Evolutionary conservation across 1,140 invertebrate genomes (phyloP), one percentile per base, ranked within the genome.

Genomic region (Parapsyche elsis): DNA sequence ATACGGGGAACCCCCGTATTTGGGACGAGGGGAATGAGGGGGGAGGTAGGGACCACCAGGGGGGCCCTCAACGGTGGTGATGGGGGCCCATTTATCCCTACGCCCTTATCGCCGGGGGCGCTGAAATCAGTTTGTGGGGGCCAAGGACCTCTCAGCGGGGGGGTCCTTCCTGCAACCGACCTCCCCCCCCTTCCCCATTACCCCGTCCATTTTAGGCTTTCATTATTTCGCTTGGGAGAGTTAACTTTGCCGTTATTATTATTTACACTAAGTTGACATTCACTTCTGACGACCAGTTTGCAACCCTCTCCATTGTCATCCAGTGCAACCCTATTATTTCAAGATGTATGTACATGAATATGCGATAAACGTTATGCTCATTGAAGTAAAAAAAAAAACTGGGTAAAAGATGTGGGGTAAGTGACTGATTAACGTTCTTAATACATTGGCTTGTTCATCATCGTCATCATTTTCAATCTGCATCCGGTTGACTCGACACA

Each of bases 61-160:
- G 57, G 71, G 71, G 10, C 9, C 0, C 74, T 57, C 21, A 4
- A 19, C 57, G 76, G 16, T 21, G 78, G 75, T 19, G 16, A 26
- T n/a, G 24, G 75, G 76, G 76, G 30, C 57, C 74, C 81, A 80
- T 82, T 82, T 80, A 74, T 80, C 79, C 61, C 79, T 76, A 80
- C 78, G 76, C 81, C 81, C 81, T 75, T 78, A 78, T 73, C 78
- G 75, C 74, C 53, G 64, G 74, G 78, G 81, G 78, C 75, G 81
- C 76, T 80, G 81, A 82, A 82, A 82, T 82, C 81, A 82, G 59
- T 78, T 70, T 78, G 74, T 9, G 45, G 30, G 49, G 71, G 71
- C 16, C 71, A 1, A 4, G 24, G 71, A 26, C 24, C 71, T 46
- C 67, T 71, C 23, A 26, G 12, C 21, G 24, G 10, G 21, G 10